Base-by-base conservation (phyloP, 2,113 vertebrate species). In the Gymnogyps californianus region DNA sequence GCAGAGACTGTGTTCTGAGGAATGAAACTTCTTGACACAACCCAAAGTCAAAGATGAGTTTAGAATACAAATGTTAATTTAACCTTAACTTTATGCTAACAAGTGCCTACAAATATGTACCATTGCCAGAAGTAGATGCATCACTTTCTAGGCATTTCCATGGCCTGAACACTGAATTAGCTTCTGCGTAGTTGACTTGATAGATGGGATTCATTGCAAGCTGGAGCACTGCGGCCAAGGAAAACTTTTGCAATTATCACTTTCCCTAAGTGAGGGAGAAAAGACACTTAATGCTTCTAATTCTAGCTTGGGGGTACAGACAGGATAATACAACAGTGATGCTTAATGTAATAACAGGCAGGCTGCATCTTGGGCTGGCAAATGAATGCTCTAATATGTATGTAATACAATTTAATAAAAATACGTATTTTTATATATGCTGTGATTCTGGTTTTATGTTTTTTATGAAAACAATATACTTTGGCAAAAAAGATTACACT, bases 221-320 rank as follows among this genome's bases (percentile, higher is more conserved):
- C 90, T 40, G 98, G 97, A 91, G 94, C 82, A 76, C 98, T 98
- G 77, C 87, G 96, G 51, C 98, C 98, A 94, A 99, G 96, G 55
- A 98, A 99, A 94, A 98, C 98, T 97, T 99, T 98, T 85, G 98
- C 98, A 96, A 99, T 95, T 61, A 99, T 96, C 66, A 98, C 91
- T 96, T 98, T 98, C 74, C 98, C 98, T 99, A 83, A 92, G 34
- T 36, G 52, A 83, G 82, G 83, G 74, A 93, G 81, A 90, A 54
- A 95, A 74, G 84, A 28, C 47, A 91, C 5, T 57, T 82, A 40
- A 46, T 46, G 13, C 15, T 66, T 92, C 13, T 81, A 69, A 79
- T 81, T 83, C 36, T 34, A 52, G 51, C 9, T 54, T 38, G 8
- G 24, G 26, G 13, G 6, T 38, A 11, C 12, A 32, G 38, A 28